Evolutionary conservation across 2,797 vertebrate genomes (phyloP).

Genomic region (Alauda arvensis): DNA sequence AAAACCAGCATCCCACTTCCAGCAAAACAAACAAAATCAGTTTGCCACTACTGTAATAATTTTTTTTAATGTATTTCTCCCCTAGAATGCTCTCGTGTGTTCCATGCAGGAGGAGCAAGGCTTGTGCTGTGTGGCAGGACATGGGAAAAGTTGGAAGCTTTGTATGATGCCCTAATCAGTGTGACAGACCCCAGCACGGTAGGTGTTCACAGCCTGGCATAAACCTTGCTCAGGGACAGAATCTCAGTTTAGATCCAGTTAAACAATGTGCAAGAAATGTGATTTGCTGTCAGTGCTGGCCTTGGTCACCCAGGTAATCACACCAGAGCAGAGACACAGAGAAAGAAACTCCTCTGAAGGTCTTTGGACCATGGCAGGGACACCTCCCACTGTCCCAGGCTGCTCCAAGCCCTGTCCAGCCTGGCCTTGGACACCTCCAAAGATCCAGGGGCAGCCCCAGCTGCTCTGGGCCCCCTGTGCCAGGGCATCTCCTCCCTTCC

Average conservation of each 20-base stretch:
- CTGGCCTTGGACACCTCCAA: background rate
- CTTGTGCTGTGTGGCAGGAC: constrained; percentile 88
- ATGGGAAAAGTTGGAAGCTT: constrained; percentile 89
- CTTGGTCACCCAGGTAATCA: background rate
- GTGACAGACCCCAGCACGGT: constrained; percentile 86
- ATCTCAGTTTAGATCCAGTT: background rate
- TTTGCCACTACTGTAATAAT: background rate
- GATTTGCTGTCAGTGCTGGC: background rate
- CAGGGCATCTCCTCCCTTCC: fast-evolving
- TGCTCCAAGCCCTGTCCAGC: fast-evolving
- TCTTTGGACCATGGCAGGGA: too few relatives aligned
- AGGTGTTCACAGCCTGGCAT: constrained; percentile 13
- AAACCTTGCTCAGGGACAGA: background rate
- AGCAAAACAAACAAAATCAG: background rate
- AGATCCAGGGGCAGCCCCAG: background rate
- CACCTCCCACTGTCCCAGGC: fast-evolving
- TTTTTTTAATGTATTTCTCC: background rate
- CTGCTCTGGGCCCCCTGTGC: background rate
- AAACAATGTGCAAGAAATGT: background rate
- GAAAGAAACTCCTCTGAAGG: too few relatives aligned
- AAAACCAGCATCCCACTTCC: background rate
- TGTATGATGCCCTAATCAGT: constrained; percentile 81
- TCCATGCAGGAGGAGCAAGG: constrained; percentile 88
- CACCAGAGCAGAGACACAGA: background rate
- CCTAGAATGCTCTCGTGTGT: constrained; percentile 87